Evolutionary conservation across 1,140 invertebrate species (phyloP).

Genomic region (Oedothorax gibbosus): DNA sequence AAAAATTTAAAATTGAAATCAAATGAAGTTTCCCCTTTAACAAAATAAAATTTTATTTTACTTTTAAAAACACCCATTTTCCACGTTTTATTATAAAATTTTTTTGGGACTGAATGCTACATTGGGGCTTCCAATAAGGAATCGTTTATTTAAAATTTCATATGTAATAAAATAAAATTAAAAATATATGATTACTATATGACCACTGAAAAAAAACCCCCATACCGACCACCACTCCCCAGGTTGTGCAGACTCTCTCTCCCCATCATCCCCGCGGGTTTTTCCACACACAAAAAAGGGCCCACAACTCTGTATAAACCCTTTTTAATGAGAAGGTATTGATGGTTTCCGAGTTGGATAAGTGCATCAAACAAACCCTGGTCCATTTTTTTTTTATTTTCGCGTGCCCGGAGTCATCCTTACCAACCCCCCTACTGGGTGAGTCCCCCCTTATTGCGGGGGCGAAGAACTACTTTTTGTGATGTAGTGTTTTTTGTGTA

Average conservation of each 20-base stretch:
- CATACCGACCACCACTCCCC: not conserved
- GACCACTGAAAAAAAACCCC: too few relatives aligned
- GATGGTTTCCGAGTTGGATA: conserved; percentile 54
- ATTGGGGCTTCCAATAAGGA: too few relatives aligned
- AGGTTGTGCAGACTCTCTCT: not conserved
- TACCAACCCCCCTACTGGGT: conserved; percentile 10
- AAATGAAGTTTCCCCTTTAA: too few relatives aligned
- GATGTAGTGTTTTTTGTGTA: conserved; percentile 50
- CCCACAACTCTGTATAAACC: conserved; percentile 51
- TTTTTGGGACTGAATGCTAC: too few relatives aligned
- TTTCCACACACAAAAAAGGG: conserved; percentile 26
- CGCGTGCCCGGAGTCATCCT: conserved; percentile 23
- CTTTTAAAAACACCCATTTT: too few relatives aligned
- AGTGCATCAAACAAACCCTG: conserved; percentile 56
- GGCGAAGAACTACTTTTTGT: conserved; percentile 26
- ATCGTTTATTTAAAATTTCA: too few relatives aligned
- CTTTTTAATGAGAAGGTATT: conserved; percentile 59
- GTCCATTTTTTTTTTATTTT: conserved; percentile 60
- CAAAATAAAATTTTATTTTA: too few relatives aligned
- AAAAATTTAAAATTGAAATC: too few relatives aligned
- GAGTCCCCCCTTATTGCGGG: conserved; percentile 34
- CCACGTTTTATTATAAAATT: too few relatives aligned
- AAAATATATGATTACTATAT: too few relatives aligned
- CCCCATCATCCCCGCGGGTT: not conserved
- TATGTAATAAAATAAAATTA: too few relatives aligned